Base-by-base conservation (phyloP, 2,888 invertebrate species). In the Sisyra nigra region DNA sequence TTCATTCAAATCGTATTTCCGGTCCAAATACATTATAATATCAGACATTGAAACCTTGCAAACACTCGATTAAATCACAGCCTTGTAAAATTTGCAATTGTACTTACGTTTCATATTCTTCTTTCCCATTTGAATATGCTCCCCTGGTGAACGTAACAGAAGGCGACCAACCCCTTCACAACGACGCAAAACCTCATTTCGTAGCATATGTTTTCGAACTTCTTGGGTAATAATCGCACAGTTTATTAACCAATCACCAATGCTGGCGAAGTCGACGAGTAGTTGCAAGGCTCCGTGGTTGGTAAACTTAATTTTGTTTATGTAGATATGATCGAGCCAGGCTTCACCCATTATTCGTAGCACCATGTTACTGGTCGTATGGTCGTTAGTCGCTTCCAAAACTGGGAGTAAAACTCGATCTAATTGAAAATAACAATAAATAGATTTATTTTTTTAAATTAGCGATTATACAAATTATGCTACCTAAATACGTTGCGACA, bases 111-210 rank as follows among this genome's bases (percentile, higher is more conserved):
- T 52, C 43, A 52, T 52, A 17, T 50, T 54, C 43, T 58, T 58
- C 35, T 60, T 66, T 7, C 57, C 59, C 73, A 88, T 88, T 31
- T 80, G 78, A 49, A 89, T 80, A n/a, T 80, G 68, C 56, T 88
- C 87, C 1, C 86, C 87, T 0, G 86, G 87, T 50, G 81, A 80
- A 46, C 87, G 72, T 2, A 87, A 64, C 32, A 89, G 63, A 41
- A 89, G 65, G 48, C 80, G 71, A 0, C 88, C 87, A 0, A 88
- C 88, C 0, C 89, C 88, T 62, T 88, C 87, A 57, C 88, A 88
- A 53, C 85, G 72, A 50, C 80, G 67, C 44, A 81, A 58, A 14
- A 79, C 72, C 61, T 76, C 74, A 52, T 75, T 76, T 48, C 70
- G 70, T 7, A 73, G 48, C 65, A 75, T 68, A 50, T 69, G 69